Evolutionary conservation across 2,888 invertebrate genomes (phyloP).

Genomic region (Muscina levida): DNA sequence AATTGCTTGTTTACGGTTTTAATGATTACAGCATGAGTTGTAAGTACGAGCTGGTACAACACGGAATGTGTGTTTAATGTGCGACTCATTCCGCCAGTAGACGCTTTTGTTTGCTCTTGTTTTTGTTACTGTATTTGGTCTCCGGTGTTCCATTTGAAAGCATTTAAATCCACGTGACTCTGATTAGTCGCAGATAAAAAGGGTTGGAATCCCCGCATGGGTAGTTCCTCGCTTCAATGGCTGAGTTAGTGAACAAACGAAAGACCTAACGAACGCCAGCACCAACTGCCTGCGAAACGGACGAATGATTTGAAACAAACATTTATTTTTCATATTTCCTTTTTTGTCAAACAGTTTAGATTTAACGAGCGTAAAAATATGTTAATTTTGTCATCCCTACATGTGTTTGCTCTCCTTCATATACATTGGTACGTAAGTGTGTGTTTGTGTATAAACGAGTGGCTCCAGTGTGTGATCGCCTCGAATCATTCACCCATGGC

Average conservation of each 20-base stretch:
- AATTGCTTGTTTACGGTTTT: constrained; percentile 64
- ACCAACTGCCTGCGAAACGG: background rate
- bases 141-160: constrained; percentile 59
- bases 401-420: background rate
- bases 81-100: constrained; percentile 48
- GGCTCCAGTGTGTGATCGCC: background rate
- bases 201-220: constrained; percentile 65
- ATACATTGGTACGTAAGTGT: too few species aligned
- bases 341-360: constrained; percentile 59
- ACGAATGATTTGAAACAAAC: constrained; percentile 61
- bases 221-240: constrained; percentile 48
- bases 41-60: constrained; percentile 44
- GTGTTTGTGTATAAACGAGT: too few species aligned
- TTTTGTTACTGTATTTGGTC: constrained; percentile 56
- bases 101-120: constrained; percentile 25
- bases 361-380: constrained; percentile 64
- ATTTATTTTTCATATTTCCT: constrained; percentile 63
- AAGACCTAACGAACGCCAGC: background rate
- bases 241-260: constrained; percentile 40
- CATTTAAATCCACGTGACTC: constrained; percentile 67
- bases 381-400: constrained; percentile 63
- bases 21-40: constrained; percentile 62
- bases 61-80: constrained; percentile 56
- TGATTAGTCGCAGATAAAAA: constrained; percentile 66
- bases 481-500: constrained; percentile 19